Conservation (phyloP, 37 sponge, comb jelly and placozoan genomes). For the Mnemiopsis leidyi region DNA sequence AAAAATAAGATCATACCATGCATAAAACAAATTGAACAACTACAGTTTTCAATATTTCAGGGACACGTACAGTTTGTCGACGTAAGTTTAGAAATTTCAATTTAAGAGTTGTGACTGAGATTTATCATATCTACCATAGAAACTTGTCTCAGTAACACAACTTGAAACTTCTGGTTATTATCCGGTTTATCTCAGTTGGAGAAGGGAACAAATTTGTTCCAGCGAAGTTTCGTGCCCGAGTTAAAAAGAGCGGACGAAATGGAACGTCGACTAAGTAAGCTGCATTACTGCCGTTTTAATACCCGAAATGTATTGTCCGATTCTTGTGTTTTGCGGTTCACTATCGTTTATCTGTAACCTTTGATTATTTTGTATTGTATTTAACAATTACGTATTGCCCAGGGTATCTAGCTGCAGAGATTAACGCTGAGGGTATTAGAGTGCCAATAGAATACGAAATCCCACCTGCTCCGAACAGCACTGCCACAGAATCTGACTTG, state of each 20-base stretch:
- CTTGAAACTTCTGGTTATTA: background rate
- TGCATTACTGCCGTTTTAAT: no score
- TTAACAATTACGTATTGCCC: no score
- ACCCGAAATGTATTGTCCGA: no score
- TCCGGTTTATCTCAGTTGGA: slow-evolving; percentile 73
- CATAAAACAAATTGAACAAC: no score
- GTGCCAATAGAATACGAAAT: slow-evolving; percentile 7
- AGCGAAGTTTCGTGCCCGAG: slow-evolving; percentile 94
- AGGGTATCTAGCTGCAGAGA: background rate
- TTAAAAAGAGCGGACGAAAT: slow-evolving; percentile 95
- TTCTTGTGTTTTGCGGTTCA: no score
- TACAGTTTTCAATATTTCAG: background rate
- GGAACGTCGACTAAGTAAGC: slow-evolving; percentile 90
- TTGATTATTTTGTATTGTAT: no score
- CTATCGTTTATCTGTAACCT: no score
- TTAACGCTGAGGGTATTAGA: background rate
- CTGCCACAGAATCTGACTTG: background rate
- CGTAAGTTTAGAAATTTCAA: background rate
- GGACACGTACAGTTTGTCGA: slow-evolving; percentile 9
- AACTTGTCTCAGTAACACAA: no score
- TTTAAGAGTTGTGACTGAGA: no score
- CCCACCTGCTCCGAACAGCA: background rate
- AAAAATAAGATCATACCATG: no score
- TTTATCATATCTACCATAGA: no score
- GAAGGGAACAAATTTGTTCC: slow-evolving; percentile 95